Conservation (phyloP, 1,140 invertebrate genomes). For the Drosophila nigrodunni region DNA sequence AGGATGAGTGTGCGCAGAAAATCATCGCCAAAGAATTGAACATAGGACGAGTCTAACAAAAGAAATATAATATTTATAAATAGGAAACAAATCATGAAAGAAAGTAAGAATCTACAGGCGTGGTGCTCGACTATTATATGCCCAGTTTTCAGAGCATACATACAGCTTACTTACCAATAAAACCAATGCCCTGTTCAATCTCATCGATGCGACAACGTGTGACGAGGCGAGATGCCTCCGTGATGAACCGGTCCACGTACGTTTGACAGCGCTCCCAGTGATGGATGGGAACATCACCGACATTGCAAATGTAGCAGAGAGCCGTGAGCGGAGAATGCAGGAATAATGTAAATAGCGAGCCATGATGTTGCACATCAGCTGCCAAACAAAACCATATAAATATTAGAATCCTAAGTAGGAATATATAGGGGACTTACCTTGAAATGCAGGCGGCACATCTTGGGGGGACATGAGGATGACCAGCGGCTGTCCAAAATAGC, state of each 20-base stretch:
- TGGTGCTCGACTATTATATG: too few species aligned
- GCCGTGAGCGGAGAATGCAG: slow-evolving; percentile 97
- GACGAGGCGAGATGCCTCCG: slow-evolving; percentile 93
- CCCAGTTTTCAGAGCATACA: too few species aligned
- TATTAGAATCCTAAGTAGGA: too few species aligned
- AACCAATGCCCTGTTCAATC: slow-evolving; percentile 85
- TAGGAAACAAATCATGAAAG: background rate
- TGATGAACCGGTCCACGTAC: slow-evolving; percentile 95
- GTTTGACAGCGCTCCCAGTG: slow-evolving; percentile 96
- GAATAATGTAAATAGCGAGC: slow-evolving; percentile 97
- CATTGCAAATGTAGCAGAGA: slow-evolving; percentile 96
- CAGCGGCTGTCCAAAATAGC: slow-evolving; percentile 97
- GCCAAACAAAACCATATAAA: background rate
- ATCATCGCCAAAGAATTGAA: slow-evolving; percentile 97
- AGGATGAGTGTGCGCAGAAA: slow-evolving; percentile 95
- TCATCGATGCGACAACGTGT: slow-evolving; percentile 93
- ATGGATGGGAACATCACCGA: slow-evolving; percentile 92
- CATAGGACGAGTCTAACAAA: slow-evolving; percentile 90
- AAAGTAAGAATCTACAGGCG: too few species aligned
- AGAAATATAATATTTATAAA: background rate
- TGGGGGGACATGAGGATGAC: slow-evolving; percentile 97
- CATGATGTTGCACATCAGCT: slow-evolving; percentile 95
- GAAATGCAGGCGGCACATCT: slow-evolving; percentile 93
- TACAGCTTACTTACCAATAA: slow-evolving; percentile 66
- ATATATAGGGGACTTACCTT: slow-evolving; percentile 86